Evolutionary conservation across 2,888 invertebrate species (phyloP), one percentile per base, ranked within the genome.

Genomic region (Dysmachus trigonus): DNA sequence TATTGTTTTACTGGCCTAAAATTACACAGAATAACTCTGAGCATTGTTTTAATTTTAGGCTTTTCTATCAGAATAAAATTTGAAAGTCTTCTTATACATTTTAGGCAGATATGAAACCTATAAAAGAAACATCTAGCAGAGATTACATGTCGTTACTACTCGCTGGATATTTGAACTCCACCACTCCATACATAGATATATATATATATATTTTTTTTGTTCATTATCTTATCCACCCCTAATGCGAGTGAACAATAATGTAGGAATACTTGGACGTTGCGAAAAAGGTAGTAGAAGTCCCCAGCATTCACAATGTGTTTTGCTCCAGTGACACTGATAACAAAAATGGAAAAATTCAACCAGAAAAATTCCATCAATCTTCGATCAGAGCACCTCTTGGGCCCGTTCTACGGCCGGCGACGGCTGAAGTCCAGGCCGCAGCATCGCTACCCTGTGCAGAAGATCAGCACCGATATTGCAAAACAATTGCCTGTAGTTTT

Each of bases 401-500:
- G 18, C 6, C 35, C 71, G 22, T 82, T 31, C 62, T 71, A 22
- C 62, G 10, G 62, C 62, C 22, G 10, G 82, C 31, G 62, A 33
- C 77, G 77, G 38, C 22, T 13, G 15, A 35, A 30, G 22, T 71
- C 71, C 35, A n/a, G 62, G 22, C 62, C 38, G 35, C 31, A 71
- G 3, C 41, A n/a, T n/a, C n/a, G 82, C 82, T 33, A 38, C 62
- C 53, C 71, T 82, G 82, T 71, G 62, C 82, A 82, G 30, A 33
- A 53, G 81, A 81, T 62, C 82, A 62, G 33, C 53, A 82, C 53
- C 35, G 82, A 82, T 82, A 82, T 82, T 82, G 82, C 62, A 84
- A 84, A 84, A 84, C 84, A 84, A 84, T 84, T 84, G 84, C 84
- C 84, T 82, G 62, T 71, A 84, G 84, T 84, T 84, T 84, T 84